Conservation (phyloP, 2,113 vertebrate species). For the Antechinus flavipes region DNA sequence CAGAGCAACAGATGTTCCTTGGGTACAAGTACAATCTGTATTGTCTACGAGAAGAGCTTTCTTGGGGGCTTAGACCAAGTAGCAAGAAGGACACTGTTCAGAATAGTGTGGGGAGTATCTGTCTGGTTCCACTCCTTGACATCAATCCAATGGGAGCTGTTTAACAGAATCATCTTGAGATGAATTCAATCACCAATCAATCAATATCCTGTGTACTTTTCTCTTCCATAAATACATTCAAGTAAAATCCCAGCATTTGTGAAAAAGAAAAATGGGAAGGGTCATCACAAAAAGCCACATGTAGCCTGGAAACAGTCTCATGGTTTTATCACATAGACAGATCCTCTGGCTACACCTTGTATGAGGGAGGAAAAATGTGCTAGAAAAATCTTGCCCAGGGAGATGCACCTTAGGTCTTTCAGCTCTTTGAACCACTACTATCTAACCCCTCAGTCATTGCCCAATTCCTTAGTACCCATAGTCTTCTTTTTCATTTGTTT, state of each 20-base stretch:
- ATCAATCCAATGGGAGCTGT: neutral
- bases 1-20: neutral
- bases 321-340: neutral
- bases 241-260: neutral
- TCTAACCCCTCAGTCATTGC: neutral
- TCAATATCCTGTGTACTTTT: neutral
- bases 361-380: neutral
- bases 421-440: neutral
- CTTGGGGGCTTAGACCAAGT: neutral
- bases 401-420: neutral
- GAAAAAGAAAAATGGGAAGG: neutral
- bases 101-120: neutral
- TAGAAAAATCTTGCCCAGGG: neutral
- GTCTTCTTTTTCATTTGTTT: neutral
- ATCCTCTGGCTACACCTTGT: neutral
- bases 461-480: neutral
- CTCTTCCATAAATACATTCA: neutral
- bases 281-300: neutral
- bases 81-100: neutral
- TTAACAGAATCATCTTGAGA: neutral
- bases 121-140: neutral
- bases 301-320: neutral
- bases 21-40: neutral
- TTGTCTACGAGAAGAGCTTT: neutral
- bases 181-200: neutral